Conservation (phyloP, 2,113 vertebrate genomes). For the Sinocyclocheilus maitianheensis region DNA sequence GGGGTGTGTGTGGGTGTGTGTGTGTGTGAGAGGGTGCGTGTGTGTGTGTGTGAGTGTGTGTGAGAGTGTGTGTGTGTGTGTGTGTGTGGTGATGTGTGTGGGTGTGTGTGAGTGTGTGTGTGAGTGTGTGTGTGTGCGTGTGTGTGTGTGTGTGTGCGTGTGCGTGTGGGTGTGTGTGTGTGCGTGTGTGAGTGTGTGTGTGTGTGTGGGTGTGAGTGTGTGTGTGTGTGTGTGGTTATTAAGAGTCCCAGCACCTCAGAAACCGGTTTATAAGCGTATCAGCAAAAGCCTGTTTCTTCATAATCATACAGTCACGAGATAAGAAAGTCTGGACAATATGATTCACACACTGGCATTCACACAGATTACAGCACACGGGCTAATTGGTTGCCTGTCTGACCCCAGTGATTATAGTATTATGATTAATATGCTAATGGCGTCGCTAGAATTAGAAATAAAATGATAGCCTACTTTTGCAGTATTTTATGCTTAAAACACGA, state of each 20-base stretch:
- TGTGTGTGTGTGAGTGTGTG: no score
- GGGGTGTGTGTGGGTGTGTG: not conserved
- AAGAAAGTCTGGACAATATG: slow-evolving; percentile 28
- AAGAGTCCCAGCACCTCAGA: slow-evolving; percentile 2
- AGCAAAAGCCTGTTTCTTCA: not conserved
- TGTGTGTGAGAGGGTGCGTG: not conserved
- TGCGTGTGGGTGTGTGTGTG: no score
- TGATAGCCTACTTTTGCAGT: not conserved
- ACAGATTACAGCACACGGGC: slow-evolving; percentile 14
- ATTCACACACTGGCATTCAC: slow-evolving; percentile 43
- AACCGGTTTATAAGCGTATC: slow-evolving; percentile 3
- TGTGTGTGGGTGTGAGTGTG: not conserved
- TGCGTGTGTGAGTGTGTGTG: not conserved
- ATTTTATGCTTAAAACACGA: not conserved
- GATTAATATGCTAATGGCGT: slow-evolving; percentile 11
- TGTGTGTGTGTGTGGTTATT: slow-evolving; percentile 9
- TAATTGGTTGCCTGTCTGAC: not conserved
- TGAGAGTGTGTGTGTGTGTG: not conserved
- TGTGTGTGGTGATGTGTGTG: not conserved
- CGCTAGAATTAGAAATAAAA: not conserved
- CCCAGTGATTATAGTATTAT: not conserved
- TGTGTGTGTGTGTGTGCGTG: not conserved
- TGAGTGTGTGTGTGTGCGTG: no score
- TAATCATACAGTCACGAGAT: slow-evolving; percentile 23
- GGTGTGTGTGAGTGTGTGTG: no score